Evolutionary conservation across 2,797 vertebrate species (phyloP).

Genomic region (Lacerta agilis): DNA sequence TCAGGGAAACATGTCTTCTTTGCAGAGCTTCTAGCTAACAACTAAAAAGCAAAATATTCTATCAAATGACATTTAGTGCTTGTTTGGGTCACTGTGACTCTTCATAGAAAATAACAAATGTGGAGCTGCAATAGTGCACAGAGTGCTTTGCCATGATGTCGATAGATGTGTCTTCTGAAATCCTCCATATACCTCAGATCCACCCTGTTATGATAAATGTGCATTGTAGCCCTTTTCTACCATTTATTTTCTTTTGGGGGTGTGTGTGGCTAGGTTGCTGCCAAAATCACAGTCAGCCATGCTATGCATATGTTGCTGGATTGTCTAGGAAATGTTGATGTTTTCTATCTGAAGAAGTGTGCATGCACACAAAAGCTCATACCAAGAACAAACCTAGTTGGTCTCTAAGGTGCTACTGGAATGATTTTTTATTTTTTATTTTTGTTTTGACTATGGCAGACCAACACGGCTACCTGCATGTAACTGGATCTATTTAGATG

Average conservation of each 20-base stretch:
- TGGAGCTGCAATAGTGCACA: not conserved
- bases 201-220: not conserved
- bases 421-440: too few relatives aligned
- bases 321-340: not conserved
- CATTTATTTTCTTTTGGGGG: not conserved
- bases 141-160: not conserved
- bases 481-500: too few relatives aligned
- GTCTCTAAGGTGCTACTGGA: too few relatives aligned
- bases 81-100: slow-evolving; percentile 38
- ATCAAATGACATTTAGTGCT: slow-evolving; percentile 42
- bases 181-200: not conserved
- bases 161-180: not conserved
- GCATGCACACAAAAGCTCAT: too few relatives aligned
- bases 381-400: too few relatives aligned
- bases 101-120: not conserved
- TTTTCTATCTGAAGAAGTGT: not conserved
- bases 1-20: slow-evolving; percentile 52
- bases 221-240: not conserved
- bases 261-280: not conserved
- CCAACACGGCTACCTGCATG: too few relatives aligned
- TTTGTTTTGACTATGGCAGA: too few relatives aligned
- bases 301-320: too few relatives aligned
- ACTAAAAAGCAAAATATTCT: slow-evolving; percentile 55
- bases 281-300: not conserved
- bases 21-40: slow-evolving; percentile 56